Conservation (phyloP, 1,140 invertebrate species). For the Anthonomus grandis region DNA sequence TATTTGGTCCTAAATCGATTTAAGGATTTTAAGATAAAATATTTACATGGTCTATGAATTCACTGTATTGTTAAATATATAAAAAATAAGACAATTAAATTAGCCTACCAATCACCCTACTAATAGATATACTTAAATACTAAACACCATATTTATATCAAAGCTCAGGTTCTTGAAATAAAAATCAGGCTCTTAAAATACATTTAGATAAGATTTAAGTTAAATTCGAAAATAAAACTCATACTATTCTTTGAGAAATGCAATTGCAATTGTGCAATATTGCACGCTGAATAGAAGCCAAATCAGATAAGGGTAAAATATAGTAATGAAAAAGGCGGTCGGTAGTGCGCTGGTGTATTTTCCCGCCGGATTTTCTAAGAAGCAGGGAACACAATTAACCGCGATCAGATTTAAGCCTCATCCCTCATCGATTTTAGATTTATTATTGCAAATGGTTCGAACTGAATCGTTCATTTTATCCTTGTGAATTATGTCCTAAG, state of each 20-base stretch:
- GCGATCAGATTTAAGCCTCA: slow-evolving; percentile 12
- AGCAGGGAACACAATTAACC: slow-evolving; percentile 21
- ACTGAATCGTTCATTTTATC: slow-evolving; percentile 11
- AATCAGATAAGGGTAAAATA: slow-evolving; percentile 17
- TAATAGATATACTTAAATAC: too few species aligned
- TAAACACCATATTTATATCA: too few species aligned
- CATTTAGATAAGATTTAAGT: neutral
- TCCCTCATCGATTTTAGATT: slow-evolving; percentile 19
- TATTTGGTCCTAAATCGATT: too few species aligned
- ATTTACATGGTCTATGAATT: too few species aligned
- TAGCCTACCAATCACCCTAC: too few species aligned
- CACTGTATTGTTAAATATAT: too few species aligned
- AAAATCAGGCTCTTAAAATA: too few species aligned
- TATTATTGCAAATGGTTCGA: slow-evolving; percentile 16
- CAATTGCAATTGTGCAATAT: slow-evolving; percentile 6
- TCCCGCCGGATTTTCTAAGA: slow-evolving; percentile 5
- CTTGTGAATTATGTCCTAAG: too few species aligned
- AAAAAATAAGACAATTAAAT: too few species aligned
- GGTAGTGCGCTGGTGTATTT: too few species aligned
- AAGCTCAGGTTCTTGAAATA: too few species aligned
- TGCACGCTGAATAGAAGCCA: slow-evolving; percentile 5
- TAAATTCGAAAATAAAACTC: neutral
- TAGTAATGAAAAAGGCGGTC: slow-evolving; percentile 15
- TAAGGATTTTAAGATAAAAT: too few species aligned
- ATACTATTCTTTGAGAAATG: slow-evolving; percentile 3